These are phyloP conservation scores for Lordiphosa mommai DNA, from an alignment of 1,140 invertebrate genomes.

Conservation along the genomic window DNA sequence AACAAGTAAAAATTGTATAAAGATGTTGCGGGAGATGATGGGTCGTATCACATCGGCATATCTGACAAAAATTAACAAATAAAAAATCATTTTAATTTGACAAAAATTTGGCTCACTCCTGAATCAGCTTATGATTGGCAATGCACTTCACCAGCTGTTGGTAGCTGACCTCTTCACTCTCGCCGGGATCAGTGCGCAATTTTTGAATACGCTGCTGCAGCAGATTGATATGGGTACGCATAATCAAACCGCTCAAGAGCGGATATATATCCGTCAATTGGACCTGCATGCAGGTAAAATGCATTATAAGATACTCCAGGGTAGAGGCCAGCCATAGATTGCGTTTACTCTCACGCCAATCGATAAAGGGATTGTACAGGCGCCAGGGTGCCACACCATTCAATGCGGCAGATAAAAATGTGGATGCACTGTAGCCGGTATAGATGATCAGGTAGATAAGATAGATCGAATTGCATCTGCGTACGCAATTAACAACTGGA, in stretches of 20 bases:
- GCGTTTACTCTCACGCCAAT: conserved; percentile 10
- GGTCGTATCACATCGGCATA: conserved; percentile 14
- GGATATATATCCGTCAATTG: conserved; percentile 22
- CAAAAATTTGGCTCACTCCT: no score
- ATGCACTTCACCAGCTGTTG: conserved; percentile 35
- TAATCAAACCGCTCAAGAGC: conserved; percentile 12
- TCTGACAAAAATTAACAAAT: conserved; percentile 1
- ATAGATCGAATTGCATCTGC: conserved; percentile 27
- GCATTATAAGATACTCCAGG: conserved; percentile 19
- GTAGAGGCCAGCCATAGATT: conserved; percentile 8
- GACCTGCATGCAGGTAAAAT: background rate
- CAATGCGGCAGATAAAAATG: background rate
- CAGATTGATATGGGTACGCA: conserved; percentile 28
- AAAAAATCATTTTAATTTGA: no score
- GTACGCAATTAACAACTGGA: conserved; percentile 19
- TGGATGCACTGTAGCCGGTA: conserved; percentile 7
- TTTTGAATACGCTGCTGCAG: conserved; percentile 13
- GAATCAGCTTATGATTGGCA: conserved; percentile 31
- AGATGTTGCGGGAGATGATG: no score
- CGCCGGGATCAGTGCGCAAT: conserved; percentile 19
- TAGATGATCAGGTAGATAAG: conserved; percentile 18
- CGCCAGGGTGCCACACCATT: conserved; percentile 26
- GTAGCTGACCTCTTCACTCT: conserved; percentile 10
- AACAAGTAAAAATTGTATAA: conserved; percentile 34
- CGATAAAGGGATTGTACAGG: conserved; percentile 34